Percentiles rank a stretch among this genome's conserved stretches.
These are phyloP conservation scores for Dermatemys mawii DNA, from an alignment of 2,113 vertebrate genomes.

Conservation along the genomic window DNA sequence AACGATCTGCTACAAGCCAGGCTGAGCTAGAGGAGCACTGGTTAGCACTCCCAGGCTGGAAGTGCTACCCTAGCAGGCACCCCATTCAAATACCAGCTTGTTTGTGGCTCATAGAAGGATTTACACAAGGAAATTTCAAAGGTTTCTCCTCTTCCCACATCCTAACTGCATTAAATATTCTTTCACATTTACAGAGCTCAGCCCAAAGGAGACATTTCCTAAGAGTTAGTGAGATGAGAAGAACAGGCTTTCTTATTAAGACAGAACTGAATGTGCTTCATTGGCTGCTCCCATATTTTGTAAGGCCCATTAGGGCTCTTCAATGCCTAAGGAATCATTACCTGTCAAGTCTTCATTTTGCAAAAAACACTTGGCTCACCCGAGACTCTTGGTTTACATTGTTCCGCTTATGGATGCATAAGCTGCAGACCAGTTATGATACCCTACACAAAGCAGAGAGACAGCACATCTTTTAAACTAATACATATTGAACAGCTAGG, in stretches of 20 bases:
- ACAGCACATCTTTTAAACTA: neutral
- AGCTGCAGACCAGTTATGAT: rapidly evolving
- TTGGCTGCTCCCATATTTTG: neutral
- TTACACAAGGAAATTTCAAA: rapidly evolving
- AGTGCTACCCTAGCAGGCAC: neutral
- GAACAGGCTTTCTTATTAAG: rapidly evolving
- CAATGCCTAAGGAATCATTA: rapidly evolving
- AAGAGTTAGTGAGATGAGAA: rapidly evolving
- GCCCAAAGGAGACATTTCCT: neutral
- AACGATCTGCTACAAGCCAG: neutral
- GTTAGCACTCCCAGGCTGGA: neutral
- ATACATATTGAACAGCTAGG: neutral
- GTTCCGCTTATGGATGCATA: rapidly evolving
- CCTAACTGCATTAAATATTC: rapidly evolving
- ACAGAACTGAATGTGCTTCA: rapidly evolving
- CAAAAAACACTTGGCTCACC: neutral
- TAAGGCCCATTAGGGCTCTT: no score
- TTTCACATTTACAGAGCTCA: neutral
- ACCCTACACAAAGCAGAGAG: neutral
- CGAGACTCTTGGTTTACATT: rapidly evolving
- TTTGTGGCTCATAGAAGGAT: rapidly evolving
- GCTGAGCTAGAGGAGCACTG: neutral
- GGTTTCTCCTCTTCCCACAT: rapidly evolving
- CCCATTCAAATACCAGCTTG: neutral
- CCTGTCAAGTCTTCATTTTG: neutral